Percentiles rank a stretch among this genome's conserved stretches.
Evolutionary conservation across 1,140 invertebrate species (phyloP).

Genomic region (Chironomus tepperi): DNA sequence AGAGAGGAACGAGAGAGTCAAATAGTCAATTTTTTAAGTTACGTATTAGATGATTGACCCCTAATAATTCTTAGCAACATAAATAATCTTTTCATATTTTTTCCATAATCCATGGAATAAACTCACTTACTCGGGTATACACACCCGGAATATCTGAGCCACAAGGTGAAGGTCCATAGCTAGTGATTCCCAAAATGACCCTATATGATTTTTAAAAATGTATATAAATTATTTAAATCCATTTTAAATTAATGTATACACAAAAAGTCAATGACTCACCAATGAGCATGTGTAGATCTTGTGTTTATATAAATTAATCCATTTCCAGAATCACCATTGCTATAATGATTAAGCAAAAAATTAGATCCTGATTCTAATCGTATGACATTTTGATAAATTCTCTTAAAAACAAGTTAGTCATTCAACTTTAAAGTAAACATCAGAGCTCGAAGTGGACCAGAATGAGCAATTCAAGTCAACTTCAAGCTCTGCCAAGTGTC

Average conservation of each 20-base stretch:
- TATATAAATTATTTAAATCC: too few relatives aligned
- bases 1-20: too few relatives aligned
- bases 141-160: slow-evolving; percentile 27
- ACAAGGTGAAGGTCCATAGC: slow-evolving; percentile 41
- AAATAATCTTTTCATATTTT: neutral
- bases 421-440: too few relatives aligned
- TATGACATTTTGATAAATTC: too few relatives aligned
- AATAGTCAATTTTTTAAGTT: too few relatives aligned
- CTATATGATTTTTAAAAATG: neutral
- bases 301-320: neutral
- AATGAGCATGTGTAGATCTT: neutral
- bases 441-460: too few relatives aligned
- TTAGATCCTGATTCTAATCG: too few relatives aligned
- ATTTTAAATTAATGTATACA: too few relatives aligned
- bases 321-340: neutral
- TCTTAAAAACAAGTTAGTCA: too few relatives aligned
- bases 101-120: neutral
- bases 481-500: too few relatives aligned
- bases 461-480: neutral
- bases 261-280: neutral
- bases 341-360: neutral
- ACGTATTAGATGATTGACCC: too few relatives aligned
- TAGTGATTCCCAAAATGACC: slow-evolving; percentile 40
- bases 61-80: neutral
- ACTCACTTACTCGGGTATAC: neutral